These are phyloP conservation scores for Pseudopipra pipra DNA, from an alignment of 2,113 vertebrate genomes.

Conservation along the genomic window DNA sequence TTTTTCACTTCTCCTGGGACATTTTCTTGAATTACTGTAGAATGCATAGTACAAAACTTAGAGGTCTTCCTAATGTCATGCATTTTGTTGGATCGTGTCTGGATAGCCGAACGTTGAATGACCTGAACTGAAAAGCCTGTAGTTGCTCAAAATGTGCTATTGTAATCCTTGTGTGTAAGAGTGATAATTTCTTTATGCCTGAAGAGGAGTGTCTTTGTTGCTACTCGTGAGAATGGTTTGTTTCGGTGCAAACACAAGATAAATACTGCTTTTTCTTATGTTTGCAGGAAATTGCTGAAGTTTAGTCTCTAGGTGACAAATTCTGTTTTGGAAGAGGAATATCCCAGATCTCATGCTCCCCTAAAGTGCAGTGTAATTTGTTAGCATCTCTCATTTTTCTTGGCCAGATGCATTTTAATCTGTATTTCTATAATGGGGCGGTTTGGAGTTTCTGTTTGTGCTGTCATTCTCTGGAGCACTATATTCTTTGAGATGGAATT, in stretches of 20 bases:
- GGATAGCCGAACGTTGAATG: not conserved
- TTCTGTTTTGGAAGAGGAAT: not conserved
- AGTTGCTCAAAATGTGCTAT: not conserved
- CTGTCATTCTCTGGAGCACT: not conserved
- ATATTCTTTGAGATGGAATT: not conserved
- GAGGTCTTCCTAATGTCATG: not conserved
- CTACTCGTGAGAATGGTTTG: not conserved
- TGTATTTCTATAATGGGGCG: not conserved
- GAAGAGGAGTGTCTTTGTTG: not conserved
- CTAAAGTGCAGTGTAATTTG: not conserved
- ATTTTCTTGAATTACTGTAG: not conserved
- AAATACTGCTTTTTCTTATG: not conserved
- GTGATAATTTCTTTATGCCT: not conserved
- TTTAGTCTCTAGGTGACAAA: not conserved
- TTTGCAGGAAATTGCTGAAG: not conserved
- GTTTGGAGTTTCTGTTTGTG: not conserved
- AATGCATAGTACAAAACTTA: not conserved
- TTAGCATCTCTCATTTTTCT: not conserved
- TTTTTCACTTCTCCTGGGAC: not conserved
- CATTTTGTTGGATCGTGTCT: not conserved
- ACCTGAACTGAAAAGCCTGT: not conserved
- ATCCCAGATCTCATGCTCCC: not conserved
- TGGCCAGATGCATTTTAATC: not conserved
- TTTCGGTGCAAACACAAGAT: not conserved
- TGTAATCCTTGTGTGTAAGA: not conserved